Conservation (phyloP, 37 sponge, comb jelly and placozoan genomes). For the Spongilla lacustris region DNA sequence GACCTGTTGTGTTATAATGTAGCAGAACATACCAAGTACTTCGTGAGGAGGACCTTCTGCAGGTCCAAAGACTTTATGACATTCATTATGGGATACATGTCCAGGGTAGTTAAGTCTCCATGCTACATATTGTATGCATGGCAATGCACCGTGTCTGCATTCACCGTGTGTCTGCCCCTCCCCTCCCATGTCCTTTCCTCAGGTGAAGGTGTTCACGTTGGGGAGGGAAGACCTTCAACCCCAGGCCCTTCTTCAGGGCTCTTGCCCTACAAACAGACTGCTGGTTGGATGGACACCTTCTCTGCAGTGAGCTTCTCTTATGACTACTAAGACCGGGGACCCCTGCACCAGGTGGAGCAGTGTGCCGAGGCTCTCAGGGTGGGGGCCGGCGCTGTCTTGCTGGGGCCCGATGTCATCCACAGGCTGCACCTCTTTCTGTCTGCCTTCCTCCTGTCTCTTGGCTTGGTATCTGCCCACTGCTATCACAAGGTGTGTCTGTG, state of each 20-base stretch:
- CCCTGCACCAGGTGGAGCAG: conserved; percentile 38
- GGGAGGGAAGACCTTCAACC: background rate
- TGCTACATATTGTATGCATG: too few relatives aligned
- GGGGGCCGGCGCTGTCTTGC: conserved; percentile 20
- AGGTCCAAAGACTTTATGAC: too few relatives aligned
- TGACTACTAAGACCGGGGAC: conserved; percentile 49
- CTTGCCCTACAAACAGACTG: background rate
- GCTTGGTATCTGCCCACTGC: conserved; percentile 43
- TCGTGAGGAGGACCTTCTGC: too few relatives aligned
- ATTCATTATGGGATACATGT: too few relatives aligned
- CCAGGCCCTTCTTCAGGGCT: conserved; percentile 6
- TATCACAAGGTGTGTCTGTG: conserved; percentile 48
- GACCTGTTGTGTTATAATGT: too few relatives aligned
- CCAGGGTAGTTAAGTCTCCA: too few relatives aligned
- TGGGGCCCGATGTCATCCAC: conserved; percentile 73
- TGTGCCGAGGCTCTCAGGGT: conserved; percentile 38
- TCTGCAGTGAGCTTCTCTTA: conserved; percentile 71
- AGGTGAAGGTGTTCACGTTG: conserved; percentile 52
- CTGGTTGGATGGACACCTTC: conserved; percentile 19
- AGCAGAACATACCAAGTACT: too few relatives aligned
- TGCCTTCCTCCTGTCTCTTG: conserved; percentile 19
- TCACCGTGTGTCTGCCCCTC: too few relatives aligned
- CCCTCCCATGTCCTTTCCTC: too few relatives aligned
- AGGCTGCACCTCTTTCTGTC: conserved; percentile 30
- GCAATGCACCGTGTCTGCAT: too few relatives aligned